These are phyloP conservation scores for Lasioglossum calceatum DNA, from an alignment of 2,888 invertebrate genomes.

Conservation along the genomic window DNA sequence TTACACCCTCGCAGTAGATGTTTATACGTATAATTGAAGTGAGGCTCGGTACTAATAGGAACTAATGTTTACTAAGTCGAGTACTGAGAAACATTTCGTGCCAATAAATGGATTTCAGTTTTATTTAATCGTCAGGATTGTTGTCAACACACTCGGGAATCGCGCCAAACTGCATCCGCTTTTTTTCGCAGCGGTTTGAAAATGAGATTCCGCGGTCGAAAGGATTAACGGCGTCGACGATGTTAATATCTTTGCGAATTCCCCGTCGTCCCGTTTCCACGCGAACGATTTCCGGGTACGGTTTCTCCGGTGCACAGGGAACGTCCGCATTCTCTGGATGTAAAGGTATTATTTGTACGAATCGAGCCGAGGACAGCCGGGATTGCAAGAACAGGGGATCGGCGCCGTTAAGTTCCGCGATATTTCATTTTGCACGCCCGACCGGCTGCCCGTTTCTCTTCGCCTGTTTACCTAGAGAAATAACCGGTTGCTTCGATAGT, in stretches of 20 bases:
- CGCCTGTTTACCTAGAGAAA: constrained; percentile 69
- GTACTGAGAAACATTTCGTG: background rate
- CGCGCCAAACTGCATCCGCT: too few relatives aligned
- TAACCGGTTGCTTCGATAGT: constrained; percentile 67
- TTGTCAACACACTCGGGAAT: too few relatives aligned
- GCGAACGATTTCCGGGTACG: constrained; percentile 11
- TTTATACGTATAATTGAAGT: background rate
- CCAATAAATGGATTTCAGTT: background rate
- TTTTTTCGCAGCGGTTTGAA: background rate
- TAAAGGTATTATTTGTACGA: constrained; percentile 57
- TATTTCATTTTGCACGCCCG: constrained; percentile 70
- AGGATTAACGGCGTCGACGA: background rate
- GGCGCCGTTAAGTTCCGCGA: constrained; percentile 63
- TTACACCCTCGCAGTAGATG: background rate
- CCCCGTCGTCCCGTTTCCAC: background rate
- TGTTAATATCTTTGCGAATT: background rate
- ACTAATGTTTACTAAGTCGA: background rate
- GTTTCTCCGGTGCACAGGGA: constrained; percentile 14
- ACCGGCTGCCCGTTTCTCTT: constrained; percentile 58
- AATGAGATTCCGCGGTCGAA: background rate
- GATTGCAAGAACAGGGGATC: constrained; percentile 31
- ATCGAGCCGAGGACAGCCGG: constrained; percentile 33
- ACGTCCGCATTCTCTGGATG: constrained; percentile 42
- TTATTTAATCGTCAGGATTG: too few relatives aligned
- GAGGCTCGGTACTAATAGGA: background rate